phyloP scores from a whole-genome alignment of 2,888 invertebrate species.

The Tachina fera region DNA sequence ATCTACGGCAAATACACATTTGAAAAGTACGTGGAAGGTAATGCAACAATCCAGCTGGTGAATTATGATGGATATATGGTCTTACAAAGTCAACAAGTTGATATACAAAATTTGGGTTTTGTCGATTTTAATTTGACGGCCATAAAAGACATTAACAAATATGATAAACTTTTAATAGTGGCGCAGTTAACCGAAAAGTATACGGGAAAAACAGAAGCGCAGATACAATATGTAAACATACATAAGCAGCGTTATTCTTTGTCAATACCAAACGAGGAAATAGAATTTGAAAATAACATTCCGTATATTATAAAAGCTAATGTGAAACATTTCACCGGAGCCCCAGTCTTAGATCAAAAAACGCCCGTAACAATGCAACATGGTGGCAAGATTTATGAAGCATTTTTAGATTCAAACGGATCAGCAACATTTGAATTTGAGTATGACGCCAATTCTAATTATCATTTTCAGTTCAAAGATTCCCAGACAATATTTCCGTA shows the following conservation, averaged over 20 bases:
- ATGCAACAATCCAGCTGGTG: slow-evolving; percentile 85
- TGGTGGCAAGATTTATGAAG: slow-evolving; percentile 37
- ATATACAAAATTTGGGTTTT: slow-evolving; percentile 88
- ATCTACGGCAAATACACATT: slow-evolving; percentile 87
- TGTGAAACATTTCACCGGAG: slow-evolving; percentile 43
- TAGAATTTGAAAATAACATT: slow-evolving; percentile 44
- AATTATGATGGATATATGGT: slow-evolving; percentile 82
- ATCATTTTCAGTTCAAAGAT: slow-evolving; percentile 43
- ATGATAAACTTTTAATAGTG: slow-evolving; percentile 84
- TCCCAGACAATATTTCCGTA: neutral
- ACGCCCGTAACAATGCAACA: slow-evolving; percentile 49
- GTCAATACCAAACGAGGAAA: neutral
- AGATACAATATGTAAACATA: neutral
- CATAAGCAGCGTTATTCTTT: slow-evolving; percentile 11
- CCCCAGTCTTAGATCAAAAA: slow-evolving; percentile 20
- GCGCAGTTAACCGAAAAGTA: slow-evolving; percentile 95
- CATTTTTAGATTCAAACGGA: neutral
- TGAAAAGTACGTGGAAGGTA: slow-evolving; percentile 93
- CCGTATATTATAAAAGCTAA: slow-evolving; percentile 36
- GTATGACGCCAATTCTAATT: slow-evolving; percentile 68
- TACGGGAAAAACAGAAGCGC: slow-evolving; percentile 90
- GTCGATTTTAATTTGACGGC: slow-evolving; percentile 85
- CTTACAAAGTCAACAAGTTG: slow-evolving; percentile 92
- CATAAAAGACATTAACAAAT: slow-evolving; percentile 83
- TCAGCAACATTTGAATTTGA: slow-evolving; percentile 56